Evolutionary conservation across 2,888 invertebrate genomes (phyloP).

Genomic region (Dioctria linearis): DNA sequence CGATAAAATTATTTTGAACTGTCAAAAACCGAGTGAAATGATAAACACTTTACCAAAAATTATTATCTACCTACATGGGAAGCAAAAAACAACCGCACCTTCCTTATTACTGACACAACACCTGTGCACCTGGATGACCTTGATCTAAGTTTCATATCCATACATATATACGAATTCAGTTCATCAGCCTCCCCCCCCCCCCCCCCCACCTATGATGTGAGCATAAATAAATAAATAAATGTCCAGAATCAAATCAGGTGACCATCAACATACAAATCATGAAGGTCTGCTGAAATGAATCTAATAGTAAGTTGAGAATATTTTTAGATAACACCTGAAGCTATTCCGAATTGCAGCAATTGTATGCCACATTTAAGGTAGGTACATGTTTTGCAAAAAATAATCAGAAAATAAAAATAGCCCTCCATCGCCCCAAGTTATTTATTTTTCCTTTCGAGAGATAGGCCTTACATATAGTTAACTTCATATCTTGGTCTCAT

Average conservation of each 20-base stretch:
- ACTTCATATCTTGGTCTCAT: conserved; percentile 47
- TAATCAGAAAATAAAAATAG: background rate
- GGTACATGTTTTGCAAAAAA: no score
- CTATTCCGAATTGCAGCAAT: background rate
- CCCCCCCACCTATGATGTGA: no score
- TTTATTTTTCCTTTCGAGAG: conserved; percentile 44
- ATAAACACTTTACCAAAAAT: background rate
- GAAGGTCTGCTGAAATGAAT: conserved; percentile 31
- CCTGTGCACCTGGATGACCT: conserved; percentile 35
- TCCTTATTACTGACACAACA: conserved; percentile 15
- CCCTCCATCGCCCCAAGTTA: conserved; percentile 41
- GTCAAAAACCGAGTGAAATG: background rate
- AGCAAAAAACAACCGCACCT: conserved; percentile 16
- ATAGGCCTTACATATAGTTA: conserved; percentile 17
- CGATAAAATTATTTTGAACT: background rate
- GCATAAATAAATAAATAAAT: no score
- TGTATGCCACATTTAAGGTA: no score
- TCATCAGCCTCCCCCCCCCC: conserved; percentile 34
- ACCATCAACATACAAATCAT: background rate
- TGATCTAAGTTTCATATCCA: conserved; percentile 17
- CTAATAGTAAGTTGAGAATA: conserved; percentile 14
- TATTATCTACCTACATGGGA: background rate
- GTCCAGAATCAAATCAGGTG: no score
- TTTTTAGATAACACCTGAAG: conserved; percentile 38
- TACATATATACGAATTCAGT: conserved; percentile 14